Base-by-base conservation (phyloP, 1,140 invertebrate species). In the Nixonia krombeini region DNA sequence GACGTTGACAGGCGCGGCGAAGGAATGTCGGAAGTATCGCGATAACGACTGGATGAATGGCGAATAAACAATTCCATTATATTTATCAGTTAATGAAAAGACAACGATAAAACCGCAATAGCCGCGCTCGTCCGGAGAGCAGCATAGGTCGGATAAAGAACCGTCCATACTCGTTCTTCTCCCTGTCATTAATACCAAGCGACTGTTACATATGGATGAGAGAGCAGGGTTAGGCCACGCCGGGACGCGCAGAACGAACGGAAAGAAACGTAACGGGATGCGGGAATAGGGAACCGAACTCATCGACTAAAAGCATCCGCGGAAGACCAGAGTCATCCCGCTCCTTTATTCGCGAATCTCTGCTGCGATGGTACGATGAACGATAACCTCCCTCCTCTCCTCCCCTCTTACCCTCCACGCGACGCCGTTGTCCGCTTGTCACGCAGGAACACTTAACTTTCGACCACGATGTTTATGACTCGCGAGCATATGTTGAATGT, bases 161-260 rank as follows among this genome's bases (percentile, higher is more conserved):
- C 61, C 55, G 49, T 50, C 50, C 25, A 49, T 53, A 57, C 59
- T 46, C 25, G 13, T 38, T 33, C 23, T 51, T 65, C 49, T 49
- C 57, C 49, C 58, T 69, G 82, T 84, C 83, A 85, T 85, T 85
- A 85, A 85, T 84, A 84, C 78, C 81, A 78, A 78, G 74, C 80
- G 80, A 81, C 81, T 85, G 81, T 82, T 85, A 83, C 83, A 84
- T 85, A 85, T 85, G 82, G 80, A 85, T 84, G 82, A 85, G 82
- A 74, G 59, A 73, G 64, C 49, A 51, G 71, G 74, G 73, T 65
- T 78, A 72, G 72, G 68, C 70, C 63, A 73, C 72, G 63, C 65
- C 59, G 65, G 57, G 64, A 67, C 68, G 65, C 55, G 38, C 52
- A 70, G 70, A 76, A 71, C 66, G 71, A 78, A 79, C 73, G 75